Percentiles rank a stretch among this genome's conserved stretches.
phyloP scores from a whole-genome alignment of 2,113 vertebrate species.

The Gavia stellata region DNA sequence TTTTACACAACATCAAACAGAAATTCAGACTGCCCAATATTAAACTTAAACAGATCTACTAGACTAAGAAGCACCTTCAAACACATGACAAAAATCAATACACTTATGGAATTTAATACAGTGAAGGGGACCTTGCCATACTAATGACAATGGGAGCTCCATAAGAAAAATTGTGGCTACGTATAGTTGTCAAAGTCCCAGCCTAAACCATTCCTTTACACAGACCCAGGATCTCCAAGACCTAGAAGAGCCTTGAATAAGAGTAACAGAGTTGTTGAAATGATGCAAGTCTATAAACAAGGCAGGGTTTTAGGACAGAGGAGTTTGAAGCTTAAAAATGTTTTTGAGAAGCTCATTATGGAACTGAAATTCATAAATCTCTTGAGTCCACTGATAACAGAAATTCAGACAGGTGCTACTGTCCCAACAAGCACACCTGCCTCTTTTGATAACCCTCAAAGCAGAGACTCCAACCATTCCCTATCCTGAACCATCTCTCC shows the following conservation, averaged over 20 bases:
- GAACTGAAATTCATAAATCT: not conserved
- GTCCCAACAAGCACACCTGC: not conserved
- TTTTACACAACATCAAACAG: not conserved
- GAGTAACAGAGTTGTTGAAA: not conserved
- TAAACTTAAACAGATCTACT: not conserved
- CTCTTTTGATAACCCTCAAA: not conserved
- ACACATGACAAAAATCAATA: not conserved
- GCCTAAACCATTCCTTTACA: not conserved
- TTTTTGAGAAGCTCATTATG: not conserved
- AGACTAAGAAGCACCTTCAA: not conserved
- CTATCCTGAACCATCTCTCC: not conserved
- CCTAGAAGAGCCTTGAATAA: not conserved
- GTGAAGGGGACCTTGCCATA: not conserved
- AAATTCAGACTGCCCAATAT: not conserved
- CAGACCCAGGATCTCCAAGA: not conserved
- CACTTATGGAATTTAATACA: not conserved
- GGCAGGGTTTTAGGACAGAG: not conserved
- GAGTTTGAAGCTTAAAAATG: not conserved
- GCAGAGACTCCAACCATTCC: not conserved
- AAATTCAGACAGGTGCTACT: not conserved
- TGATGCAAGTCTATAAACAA: fast-evolving
- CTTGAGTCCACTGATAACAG: not conserved
- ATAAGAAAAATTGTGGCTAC: not conserved
- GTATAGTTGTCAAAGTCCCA: not conserved
- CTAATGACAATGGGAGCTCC: not conserved